A percentile compares a stretch with the other conserved stretches of the same genome.
phyloP scores from a whole-genome alignment of 1,140 invertebrate genomes.

The Aphaenogaster rudis region DNA sequence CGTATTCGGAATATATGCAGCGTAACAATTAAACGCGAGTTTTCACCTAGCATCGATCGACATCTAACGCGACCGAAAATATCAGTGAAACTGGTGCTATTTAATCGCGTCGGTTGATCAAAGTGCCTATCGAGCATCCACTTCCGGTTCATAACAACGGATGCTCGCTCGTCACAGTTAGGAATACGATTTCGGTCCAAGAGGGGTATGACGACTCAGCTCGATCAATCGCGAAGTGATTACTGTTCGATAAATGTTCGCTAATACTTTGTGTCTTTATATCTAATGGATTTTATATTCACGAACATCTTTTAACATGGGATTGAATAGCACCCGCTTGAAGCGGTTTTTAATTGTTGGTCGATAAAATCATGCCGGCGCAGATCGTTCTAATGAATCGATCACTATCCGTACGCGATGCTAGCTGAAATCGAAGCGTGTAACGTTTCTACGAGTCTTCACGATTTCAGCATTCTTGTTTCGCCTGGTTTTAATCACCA shows the following conservation, averaged over 20 bases:
- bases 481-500: conserved; percentile 79
- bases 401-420: conserved; percentile 61
- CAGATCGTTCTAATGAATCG: conserved; percentile 32
- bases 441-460: conserved; percentile 68
- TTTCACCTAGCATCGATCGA: conserved; percentile 71
- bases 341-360: conserved; percentile 27
- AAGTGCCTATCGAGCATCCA: conserved; percentile 76
- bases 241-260: conserved; percentile 52
- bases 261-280: conserved; percentile 42
- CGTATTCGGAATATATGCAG: conserved; percentile 85
- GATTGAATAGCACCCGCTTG: conserved; percentile 65
- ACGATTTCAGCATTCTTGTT: conserved; percentile 72
- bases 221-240: conserved; percentile 69
- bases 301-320: conserved; percentile 62
- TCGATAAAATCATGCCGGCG: conserved; percentile 19
- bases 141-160: conserved; percentile 65
- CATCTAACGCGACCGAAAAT: conserved; percentile 45
- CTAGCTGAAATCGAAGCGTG: conserved; percentile 68
- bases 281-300: conserved; percentile 63
- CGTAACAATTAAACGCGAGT: conserved; percentile 79
- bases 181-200: conserved; percentile 24
- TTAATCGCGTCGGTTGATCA: conserved; percentile 73
- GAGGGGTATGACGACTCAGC: not conserved
- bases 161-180: conserved; percentile 67
- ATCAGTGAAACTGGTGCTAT: conserved; percentile 66